phyloP scores from a whole-genome alignment of 2,888 invertebrate species.

The Pseudanteris insignis region DNA sequence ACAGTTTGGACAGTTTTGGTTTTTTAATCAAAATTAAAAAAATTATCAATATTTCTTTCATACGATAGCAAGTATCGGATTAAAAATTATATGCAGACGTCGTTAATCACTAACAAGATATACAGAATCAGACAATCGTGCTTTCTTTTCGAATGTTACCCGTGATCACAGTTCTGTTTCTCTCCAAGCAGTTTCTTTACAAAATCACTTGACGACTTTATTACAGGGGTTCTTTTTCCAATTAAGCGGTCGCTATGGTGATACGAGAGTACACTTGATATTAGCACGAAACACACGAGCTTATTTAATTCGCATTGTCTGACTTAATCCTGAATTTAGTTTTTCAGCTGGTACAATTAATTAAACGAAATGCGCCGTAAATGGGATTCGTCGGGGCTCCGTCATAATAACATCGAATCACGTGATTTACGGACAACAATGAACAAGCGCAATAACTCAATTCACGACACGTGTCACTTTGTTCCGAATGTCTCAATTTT shows the following conservation, averaged over 20 bases:
- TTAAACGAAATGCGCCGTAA: neutral
- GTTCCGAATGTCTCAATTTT: too few species aligned
- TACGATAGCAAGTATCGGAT: too few species aligned
- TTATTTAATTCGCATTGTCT: slow-evolving; percentile 36
- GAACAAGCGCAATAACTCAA: too few species aligned
- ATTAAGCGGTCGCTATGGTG: slow-evolving; percentile 62
- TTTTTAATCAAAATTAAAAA: too few species aligned
- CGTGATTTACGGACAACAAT: too few species aligned
- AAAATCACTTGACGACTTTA: slow-evolving; percentile 57
- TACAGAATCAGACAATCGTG: slow-evolving; percentile 25
- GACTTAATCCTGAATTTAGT: slow-evolving; percentile 15
- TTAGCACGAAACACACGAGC: slow-evolving; percentile 32
- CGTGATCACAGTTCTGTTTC: slow-evolving; percentile 25
- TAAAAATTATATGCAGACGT: too few species aligned
- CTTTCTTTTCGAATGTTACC: slow-evolving; percentile 30
- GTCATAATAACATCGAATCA: too few species aligned
- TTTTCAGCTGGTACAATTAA: neutral
- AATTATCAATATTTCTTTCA: too few species aligned
- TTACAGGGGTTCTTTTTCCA: slow-evolving; percentile 58
- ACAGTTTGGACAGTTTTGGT: too few species aligned
- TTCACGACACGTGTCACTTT: too few species aligned
- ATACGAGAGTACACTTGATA: slow-evolving; percentile 50
- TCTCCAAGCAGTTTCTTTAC: slow-evolving; percentile 32
- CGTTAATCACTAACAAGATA: too few species aligned
- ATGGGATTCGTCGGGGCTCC: neutral